Base-by-base conservation (phyloP, 2,797 vertebrate species). In the Gymnocypris eckloni region DNA sequence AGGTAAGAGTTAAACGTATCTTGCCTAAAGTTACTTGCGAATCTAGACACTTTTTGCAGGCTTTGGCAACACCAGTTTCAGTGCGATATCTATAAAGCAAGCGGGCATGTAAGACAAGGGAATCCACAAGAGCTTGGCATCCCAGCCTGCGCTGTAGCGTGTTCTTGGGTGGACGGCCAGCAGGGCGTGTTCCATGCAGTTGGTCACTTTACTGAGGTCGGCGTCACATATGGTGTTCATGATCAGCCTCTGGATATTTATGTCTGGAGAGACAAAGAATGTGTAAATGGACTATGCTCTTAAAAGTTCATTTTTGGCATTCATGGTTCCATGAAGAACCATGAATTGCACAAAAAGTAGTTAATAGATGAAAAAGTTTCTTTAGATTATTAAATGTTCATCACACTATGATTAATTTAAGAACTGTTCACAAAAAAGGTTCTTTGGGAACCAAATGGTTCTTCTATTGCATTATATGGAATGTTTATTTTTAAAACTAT, bases 61-160 rank as follows among this genome's bases (percentile, higher is more conserved):
- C 81, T 95, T 95, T 71, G 98, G 98, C 92, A 99, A 90, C 89
- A 98, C 91, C 86, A 95, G 89, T 88, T 92, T 94, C 78, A 99
- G 94, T 5, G 90, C 93, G 4, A 95, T 76, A 84, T 99, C 98
- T 20, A 97, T 93, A 0, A 99, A 88, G 85, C 93, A 95, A 79
- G 97, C 92, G 2, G 98, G 98, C 93, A 98, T 95, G 91, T 98
- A 99, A 41, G 98, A 98, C 20, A 96, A 95, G 0, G 98, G 98
- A 89, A 99, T 95, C 97, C 97, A 99, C 84, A 97, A 80, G 16
- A 99, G 90, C 87, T 99, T 99, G 92, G 97, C 97, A 0, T 99
- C 98, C 98, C 97, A 99, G 86, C 98, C 98, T 0, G 97, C 96
- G 15, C 96, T 97, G 93, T 99, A 99, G 85, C 97, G 95, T 70